These are phyloP conservation scores for Hylyphantes graminicola DNA, from an alignment of 1,140 invertebrate genomes.

Conservation along the genomic window DNA sequence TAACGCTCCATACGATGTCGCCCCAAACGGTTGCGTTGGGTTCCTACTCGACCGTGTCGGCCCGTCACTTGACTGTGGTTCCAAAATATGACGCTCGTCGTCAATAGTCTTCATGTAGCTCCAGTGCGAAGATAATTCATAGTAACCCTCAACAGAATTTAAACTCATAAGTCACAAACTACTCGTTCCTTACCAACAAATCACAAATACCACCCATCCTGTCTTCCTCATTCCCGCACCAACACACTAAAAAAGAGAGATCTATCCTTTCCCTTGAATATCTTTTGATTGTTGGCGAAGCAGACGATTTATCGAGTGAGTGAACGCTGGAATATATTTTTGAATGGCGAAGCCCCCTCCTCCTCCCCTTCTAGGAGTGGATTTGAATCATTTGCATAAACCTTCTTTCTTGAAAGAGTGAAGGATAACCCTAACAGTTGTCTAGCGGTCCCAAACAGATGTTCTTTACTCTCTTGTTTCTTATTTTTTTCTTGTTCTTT, in stretches of 20 bases:
- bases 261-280: conserved; percentile 46
- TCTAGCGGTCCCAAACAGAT: conserved; percentile 57
- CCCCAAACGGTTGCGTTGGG: too few species aligned
- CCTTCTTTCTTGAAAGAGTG: conserved; percentile 42
- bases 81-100: too few species aligned
- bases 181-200: too few species aligned
- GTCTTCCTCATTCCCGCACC: too few species aligned
- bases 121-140: too few species aligned
- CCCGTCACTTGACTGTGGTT: too few species aligned
- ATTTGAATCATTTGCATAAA: conserved; percentile 59
- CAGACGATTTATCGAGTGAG: conserved; percentile 55
- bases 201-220: too few species aligned
- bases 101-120: too few species aligned
- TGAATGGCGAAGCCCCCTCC: conserved; percentile 30
- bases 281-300: conserved; percentile 60
- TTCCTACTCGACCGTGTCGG: too few species aligned
- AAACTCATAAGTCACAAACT: too few species aligned
- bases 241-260: conserved; percentile 20
- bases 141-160: too few species aligned
- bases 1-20: too few species aligned
- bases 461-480: conserved; percentile 31
- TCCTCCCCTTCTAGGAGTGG: conserved; percentile 26
- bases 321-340: conserved; percentile 51
- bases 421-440: conserved; percentile 60
- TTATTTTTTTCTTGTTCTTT: conserved; percentile 12